Evolutionary conservation across 2,797 vertebrate genomes (phyloP), one percentile per base, ranked within the genome.

Genomic region (Enteromius unitaeniatus): DNA sequence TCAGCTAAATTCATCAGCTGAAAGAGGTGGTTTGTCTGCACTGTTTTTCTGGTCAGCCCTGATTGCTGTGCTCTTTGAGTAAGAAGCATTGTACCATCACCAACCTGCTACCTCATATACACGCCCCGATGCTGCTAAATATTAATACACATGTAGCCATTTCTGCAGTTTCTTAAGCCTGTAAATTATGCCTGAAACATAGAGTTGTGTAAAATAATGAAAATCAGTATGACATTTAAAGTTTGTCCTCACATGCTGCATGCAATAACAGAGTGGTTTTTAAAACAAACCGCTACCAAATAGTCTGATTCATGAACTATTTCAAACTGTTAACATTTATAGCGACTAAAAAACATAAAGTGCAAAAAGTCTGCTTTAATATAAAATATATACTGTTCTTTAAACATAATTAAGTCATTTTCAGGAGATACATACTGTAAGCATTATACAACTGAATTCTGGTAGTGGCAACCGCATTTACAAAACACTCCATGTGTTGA

Each of bases 1-100:
- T 81, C 69, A 34, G 69, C 55, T 74, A 62, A 74, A 73, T 51
- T 70, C 58, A 74, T 74, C 70, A 49, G 17, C 58, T 82, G 70
- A 74, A 65, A 74, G 80, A 74, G 70, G 47, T 1, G 31, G 40
- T 73, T 60, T 81, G 68, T 73, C 53, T 81, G 37, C 26, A 45
- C 34, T 15, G 68, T 74, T 74, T 65, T 21, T 65, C 55, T 74
- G 69, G 70, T 62, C 70, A 49, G 28, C 14, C 70, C 13, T 47
- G 34, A 58, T 53, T 81, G 79, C 53, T 47, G 37, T 40, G 51
- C 73, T 75, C 31, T 62, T 26, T 47, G 51, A 60, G 78, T 79
- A 53, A 67, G 79, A 70, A 81, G 40, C 67, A 81, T 47, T 45
- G 37, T 81, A 62, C 40, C 68, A 31, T 81, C 40, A 72, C 28